Evolutionary conservation across 2,113 vertebrate species (phyloP), one percentile per base, ranked within the genome.

Genomic region (Paedocypris sp.): DNA sequence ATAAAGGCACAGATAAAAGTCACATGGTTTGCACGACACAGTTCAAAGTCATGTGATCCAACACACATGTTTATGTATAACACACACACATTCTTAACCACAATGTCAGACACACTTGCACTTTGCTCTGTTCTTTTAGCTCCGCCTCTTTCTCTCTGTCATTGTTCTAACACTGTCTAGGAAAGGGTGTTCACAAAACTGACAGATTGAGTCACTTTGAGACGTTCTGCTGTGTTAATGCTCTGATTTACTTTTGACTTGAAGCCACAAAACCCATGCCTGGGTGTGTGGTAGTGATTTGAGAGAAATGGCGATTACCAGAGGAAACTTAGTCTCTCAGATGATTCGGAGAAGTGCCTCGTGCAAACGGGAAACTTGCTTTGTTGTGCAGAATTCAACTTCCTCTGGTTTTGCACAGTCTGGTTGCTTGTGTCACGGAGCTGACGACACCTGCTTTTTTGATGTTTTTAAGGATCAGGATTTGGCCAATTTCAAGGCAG

Each of bases 351-450:
- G 58, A 70, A 62, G 26, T 61, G 22, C 16, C 23, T 43, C 23
- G 62, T 65, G 49, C 28, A 65, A 43, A 56, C 49, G 22, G 45
- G 49, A 32, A 51, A 19, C 11, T 20, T 25, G 47, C 46, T 35
- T 52, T 38, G 50, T 49, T 49, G 48, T 45, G 38, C 26, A 59
- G 13, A 36, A 16, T 16, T 26, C 43, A 13, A 62, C 58, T 66
- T 62, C 58, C 68, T 51, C 46, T 64, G 50, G 25, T 45, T 52
- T 70, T 66, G 51, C 53, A 50, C 33, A 15, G 52, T 61, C 42
- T 12, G 28, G 29, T 46, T 4, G 10, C 3, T 43, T 32, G n/a
- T 43, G 16, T 32, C 1, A 10, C 3, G 22, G 39, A 57, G 29
- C 41, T 28, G 33, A 42, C 46, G 46, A 57, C 60, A 47, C 18